Percentiles rank a stretch among this genome's conserved stretches.
Conservation (phyloP, 1,140 invertebrate genomes). For the Danaus plexippus region DNA sequence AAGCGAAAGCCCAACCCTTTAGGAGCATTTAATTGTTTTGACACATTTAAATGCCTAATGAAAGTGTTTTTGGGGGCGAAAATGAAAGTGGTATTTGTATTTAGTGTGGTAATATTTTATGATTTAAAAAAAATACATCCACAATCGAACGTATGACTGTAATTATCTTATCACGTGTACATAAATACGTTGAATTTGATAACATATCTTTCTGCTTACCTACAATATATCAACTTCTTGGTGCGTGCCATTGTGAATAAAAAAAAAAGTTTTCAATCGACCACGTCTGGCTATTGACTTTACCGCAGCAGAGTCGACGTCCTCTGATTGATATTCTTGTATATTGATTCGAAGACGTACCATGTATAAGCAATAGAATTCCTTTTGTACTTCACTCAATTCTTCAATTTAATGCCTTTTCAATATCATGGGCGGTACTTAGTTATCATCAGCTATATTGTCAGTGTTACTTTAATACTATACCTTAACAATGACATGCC, state of each 20-base stretch:
- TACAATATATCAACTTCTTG: slow-evolving; percentile 13
- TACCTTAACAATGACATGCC: background rate
- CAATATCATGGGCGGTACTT: slow-evolving; percentile 20
- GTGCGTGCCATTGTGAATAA: slow-evolving; percentile 18
- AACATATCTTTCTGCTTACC: slow-evolving; percentile 26
- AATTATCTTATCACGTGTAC: slow-evolving; percentile 29
- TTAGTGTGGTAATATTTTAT: too few species aligned
- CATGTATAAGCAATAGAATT: slow-evolving; percentile 12
- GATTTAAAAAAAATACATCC: too few species aligned
- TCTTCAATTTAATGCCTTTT: slow-evolving; percentile 24
- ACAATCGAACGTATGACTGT: background rate
- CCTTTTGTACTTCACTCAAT: slow-evolving; percentile 17
- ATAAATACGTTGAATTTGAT: slow-evolving; percentile 19
- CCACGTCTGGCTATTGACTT: slow-evolving; percentile 11
- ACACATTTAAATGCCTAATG: slow-evolving; percentile 4
- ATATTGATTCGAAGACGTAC: slow-evolving; percentile 20
- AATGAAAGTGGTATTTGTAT: too few species aligned
- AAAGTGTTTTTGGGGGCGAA: slow-evolving; percentile 1
- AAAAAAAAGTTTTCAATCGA: slow-evolving; percentile 10
- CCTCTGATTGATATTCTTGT: slow-evolving; percentile 51
- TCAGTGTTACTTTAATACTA: slow-evolving; percentile 16
- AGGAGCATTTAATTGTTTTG: slow-evolving; percentile 6
- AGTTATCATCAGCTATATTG: slow-evolving; percentile 19
- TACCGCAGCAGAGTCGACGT: slow-evolving; percentile 27
- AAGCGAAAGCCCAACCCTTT: slow-evolving; percentile 11